Evolutionary conservation across 2,797 vertebrate species (phyloP).

Genomic region (Artibeus lituratus): DNA sequence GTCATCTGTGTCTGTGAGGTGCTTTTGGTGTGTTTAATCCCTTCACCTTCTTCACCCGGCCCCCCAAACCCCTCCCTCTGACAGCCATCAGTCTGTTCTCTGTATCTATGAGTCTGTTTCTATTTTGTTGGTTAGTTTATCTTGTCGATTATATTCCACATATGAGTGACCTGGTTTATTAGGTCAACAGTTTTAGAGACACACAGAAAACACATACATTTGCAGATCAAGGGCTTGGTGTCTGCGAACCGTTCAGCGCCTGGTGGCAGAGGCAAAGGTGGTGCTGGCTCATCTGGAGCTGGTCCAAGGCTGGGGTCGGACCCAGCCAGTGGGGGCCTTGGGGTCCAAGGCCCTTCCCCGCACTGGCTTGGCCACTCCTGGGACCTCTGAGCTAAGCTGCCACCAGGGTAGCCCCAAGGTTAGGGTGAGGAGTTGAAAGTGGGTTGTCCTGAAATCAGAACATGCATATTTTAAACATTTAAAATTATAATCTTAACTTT

Average conservation of each 20-base stretch:
- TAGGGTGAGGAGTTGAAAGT: neutral
- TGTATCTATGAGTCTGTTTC: no score
- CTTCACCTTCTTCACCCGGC: no score
- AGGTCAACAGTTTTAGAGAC: neutral
- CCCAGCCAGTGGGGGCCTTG: no score
- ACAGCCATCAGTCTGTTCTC: no score
- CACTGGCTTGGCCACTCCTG: neutral
- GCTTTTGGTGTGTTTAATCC: no score
- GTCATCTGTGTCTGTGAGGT: no score
- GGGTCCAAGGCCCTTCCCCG: no score
- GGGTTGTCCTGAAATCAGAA: neutral
- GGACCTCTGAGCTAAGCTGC: neutral
- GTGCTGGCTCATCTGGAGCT: neutral
- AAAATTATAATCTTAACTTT: neutral
- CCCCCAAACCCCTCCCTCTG: no score
- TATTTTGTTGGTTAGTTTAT: no score
- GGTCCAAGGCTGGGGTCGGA: accelerated
- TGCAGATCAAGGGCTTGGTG: neutral
- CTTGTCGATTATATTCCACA: no score
- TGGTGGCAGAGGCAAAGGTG: neutral
- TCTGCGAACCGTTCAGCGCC: accelerated
- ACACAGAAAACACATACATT: neutral
- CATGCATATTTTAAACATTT: neutral
- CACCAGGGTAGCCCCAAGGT: neutral
- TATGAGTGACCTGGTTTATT: no score